phyloP scores from a whole-genome alignment of 2,888 invertebrate genomes.

The Drosophila merina region DNA sequence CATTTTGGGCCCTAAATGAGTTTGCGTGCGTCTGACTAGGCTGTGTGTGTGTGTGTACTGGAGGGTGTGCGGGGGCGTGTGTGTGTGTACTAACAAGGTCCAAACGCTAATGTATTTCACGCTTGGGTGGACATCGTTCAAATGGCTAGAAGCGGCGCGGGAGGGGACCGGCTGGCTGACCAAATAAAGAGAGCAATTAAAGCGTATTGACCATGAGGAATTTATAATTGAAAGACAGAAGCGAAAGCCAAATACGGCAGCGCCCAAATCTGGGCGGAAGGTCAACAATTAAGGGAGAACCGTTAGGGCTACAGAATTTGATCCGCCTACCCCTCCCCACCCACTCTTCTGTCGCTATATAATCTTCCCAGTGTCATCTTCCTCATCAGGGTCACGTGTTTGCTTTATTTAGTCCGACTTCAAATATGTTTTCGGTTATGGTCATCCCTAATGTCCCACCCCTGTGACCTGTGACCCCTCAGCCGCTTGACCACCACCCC shows the following conservation, averaged over 20 bases:
- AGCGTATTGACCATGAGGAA: constrained; percentile 76
- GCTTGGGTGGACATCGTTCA: constrained; percentile 35
- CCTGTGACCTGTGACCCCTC: constrained; percentile 24
- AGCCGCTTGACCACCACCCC: constrained; percentile 11
- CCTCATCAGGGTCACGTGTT: constrained; percentile 51
- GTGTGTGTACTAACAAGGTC: constrained; percentile 44
- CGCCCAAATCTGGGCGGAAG: constrained; percentile 51
- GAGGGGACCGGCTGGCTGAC: constrained; percentile 15
- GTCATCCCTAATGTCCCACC: constrained; percentile 9
- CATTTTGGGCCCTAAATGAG: constrained; percentile 68
- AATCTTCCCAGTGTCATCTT: constrained; percentile 67
- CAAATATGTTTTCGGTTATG: constrained; percentile 35
- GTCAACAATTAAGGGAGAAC: constrained; percentile 66
- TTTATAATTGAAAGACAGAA: constrained; percentile 76
- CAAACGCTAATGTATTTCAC: constrained; percentile 48
- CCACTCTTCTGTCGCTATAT: neutral
- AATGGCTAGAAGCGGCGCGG: constrained; percentile 6
- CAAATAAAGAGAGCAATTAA: constrained; percentile 75
- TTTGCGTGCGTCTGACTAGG: constrained; percentile 44
- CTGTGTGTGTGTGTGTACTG: constrained; percentile 13
- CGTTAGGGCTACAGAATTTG: constrained; percentile 41
- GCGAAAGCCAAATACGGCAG: constrained; percentile 43
- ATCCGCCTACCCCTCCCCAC: constrained; percentile 8
- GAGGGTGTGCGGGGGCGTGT: neutral
- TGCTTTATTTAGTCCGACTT: constrained; percentile 36